Base-by-base conservation (phyloP, 2,888 invertebrate species). In the Phytoseiulus persimilis region DNA sequence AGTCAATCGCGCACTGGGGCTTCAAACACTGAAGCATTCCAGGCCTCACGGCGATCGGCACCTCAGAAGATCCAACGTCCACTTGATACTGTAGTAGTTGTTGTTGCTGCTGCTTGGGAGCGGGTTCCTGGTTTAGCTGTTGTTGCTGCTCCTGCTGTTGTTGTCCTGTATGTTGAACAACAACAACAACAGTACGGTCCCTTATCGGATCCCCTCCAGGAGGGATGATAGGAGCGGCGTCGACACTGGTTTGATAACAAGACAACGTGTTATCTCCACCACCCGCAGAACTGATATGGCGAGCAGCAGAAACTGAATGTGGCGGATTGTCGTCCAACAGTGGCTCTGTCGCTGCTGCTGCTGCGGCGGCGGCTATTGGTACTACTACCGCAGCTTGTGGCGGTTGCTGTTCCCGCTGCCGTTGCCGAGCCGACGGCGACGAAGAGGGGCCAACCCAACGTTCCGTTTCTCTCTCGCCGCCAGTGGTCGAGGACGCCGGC, bases 271-370 rank as follows among this genome's bases (percentile, higher is more conserved):
- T 87, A 87, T 87, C 87, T 33, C 39, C 87, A 45, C 32, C 87
- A 45, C 33, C 87, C 87, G 87, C 87, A 87, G 87, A 32, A 45
- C 87, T 87, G 87, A 87, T 87, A 87, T 87, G 87, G 45, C 32
- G 45, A 33, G 87, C 87, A 32, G 87, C 87, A 32, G 31, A 39
- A 31, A 45, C 87, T 87, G 33, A 65, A 65, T 65, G 65, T 65
- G 65, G 65, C 65, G 65, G 65, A 65, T 65, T 28, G 65, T 65
- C 65, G 65, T 28, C 65, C 2, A 65, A 28, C 65, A 65, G 65
- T 28, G 65, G 28, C 23, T 33, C 87, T 45, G 87, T 31, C 39
- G 33, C 87, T 6, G 39, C 33, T 28, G 87, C 33, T 45, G 87
- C 87, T 45, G 84, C 84, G 2, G 9, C 18, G 23, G 31, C 84